Evolutionary conservation across 2,797 vertebrate genomes (phyloP).

Genomic region (Sebastes hubbsi): DNA sequence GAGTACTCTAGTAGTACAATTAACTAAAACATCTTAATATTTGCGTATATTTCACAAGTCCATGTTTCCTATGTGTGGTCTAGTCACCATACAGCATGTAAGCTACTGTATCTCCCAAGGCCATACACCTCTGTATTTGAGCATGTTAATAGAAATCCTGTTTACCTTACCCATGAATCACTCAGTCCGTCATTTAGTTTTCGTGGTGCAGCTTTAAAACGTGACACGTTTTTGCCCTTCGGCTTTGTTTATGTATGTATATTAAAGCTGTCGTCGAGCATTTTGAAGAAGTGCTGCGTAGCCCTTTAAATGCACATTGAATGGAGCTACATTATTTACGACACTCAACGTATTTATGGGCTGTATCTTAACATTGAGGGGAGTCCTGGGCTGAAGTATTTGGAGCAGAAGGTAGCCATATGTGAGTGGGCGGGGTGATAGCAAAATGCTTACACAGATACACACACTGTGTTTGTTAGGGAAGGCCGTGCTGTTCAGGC

Average conservation of each 20-base stretch:
- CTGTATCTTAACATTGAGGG: constrained; percentile 5
- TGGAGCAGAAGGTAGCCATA: constrained; percentile 67
- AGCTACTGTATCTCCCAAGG: not conserved
- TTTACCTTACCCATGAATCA: not conserved
- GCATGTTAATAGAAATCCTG: not conserved
- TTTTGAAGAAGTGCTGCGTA: not conserved
- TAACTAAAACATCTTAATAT: not conserved
- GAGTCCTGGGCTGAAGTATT: constrained; percentile 33
- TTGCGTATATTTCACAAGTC: not conserved
- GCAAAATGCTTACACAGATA: constrained; percentile 27
- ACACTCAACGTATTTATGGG: not conserved
- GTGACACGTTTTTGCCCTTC: not conserved
- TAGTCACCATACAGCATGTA: not conserved
- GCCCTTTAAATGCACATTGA: not conserved
- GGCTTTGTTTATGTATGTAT: constrained; percentile 1
- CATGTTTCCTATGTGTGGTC: not conserved
- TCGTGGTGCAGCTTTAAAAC: not conserved
- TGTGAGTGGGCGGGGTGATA: constrained; percentile 55
- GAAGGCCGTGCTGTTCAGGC: constrained; percentile 36
- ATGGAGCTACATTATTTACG: constrained; percentile 15
- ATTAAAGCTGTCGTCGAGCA: not conserved
- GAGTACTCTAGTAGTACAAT: not conserved
- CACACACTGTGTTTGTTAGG: constrained; percentile 16
- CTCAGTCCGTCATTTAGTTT: not conserved
- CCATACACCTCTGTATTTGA: not conserved